Base-by-base conservation (phyloP, 2,888 invertebrate genomes). In the Cetonia aurata region DNA sequence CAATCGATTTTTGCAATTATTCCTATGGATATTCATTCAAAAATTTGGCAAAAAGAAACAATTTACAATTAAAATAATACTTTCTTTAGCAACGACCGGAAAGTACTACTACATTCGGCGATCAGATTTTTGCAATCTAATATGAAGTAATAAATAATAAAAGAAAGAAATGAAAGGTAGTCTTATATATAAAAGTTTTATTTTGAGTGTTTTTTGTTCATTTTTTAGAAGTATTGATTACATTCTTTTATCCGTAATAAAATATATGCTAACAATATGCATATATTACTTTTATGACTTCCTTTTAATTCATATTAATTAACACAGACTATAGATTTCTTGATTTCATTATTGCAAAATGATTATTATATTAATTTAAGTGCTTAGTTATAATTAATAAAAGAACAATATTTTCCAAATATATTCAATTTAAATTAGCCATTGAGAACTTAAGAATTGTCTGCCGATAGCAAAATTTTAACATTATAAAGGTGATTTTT, bases 111-210 rank as follows among this genome's bases (percentile, higher is more conserved):
- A n/a, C 10, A 44, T n/a, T n/a, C n/a, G 42, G 19, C 25, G 31
- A 15, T 48, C 62, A 65, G 37, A 50, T 37, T 52, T 48, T 50
- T 50, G 50, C 10, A 65, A 50, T 48, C 33, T 50, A 52, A 46
- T 48, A 31, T 15, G 12, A 19, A 50, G 33, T 37, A 50, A 37
- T n/a, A 65, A 6, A 62, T 37, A 50, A 62, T 15, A 50, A 37
- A 9, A 50, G n/a, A n/a, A 6, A 62, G 50, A 50, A 65, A 65
- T 48, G 15, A 65, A 65, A 31, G 50, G n/a, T 65, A 50, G 62
- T 41, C 48, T 65, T 65, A 52, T 52, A 52, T 12, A 37, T 33
- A 50, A 52, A 50, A 50, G 12, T 50, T 62, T 65, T 65, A 65
- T 65, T 65, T 46, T 25, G 33, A 62, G 10, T 62, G 37, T 37